A percentile compares a stretch with the other conserved stretches of the same genome.
Conservation (phyloP, 2,797 vertebrate species). For the Diplodus sargus region DNA sequence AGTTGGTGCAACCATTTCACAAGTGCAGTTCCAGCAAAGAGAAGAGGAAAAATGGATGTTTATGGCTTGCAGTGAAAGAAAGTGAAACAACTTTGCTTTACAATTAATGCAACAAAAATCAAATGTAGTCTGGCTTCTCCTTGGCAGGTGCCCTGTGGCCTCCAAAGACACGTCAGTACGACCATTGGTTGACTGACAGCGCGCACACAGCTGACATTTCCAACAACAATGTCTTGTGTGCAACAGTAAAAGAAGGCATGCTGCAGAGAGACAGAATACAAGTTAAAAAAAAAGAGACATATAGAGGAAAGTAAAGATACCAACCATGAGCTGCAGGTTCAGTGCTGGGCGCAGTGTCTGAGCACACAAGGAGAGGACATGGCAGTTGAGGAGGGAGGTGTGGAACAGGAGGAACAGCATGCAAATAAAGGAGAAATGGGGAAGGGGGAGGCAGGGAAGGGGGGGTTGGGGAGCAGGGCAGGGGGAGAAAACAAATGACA, state of each 20-base stretch:
- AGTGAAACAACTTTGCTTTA: constrained; percentile 28
- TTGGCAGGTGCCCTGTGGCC: constrained; percentile 6
- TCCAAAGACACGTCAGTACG: constrained; percentile 17
- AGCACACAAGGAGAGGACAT: constrained; percentile 94
- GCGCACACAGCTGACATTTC: constrained; percentile 36
- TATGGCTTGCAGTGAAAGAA: constrained; percentile 6
- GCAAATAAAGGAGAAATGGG: constrained; percentile 94
- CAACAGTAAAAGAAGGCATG: constrained; percentile 63
- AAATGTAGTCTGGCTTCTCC: constrained; percentile 6
- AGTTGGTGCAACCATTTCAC: constrained; percentile 39
- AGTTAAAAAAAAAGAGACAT: constrained; percentile 36
- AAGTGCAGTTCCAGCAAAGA: constrained; percentile 14
- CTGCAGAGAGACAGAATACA: constrained; percentile 62
- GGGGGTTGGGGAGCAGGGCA: constrained; percentile 71
- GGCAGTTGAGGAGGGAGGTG: constrained; percentile 88
- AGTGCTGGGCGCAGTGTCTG: constrained; percentile 98
- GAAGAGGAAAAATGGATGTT: background rate
- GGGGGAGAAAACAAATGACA: constrained; percentile 87
- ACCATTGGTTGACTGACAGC: constrained; percentile 39
- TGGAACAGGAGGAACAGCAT: constrained; percentile 98
- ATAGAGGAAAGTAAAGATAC: constrained; percentile 92
- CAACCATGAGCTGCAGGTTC: constrained; percentile 99
- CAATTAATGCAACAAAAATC: constrained; percentile 24
- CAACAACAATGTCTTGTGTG: constrained; percentile 32
- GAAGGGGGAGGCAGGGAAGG: constrained; percentile 85